These are phyloP conservation scores for Bovichtus variegatus DNA, from an alignment of 2,797 vertebrate species.

Conservation along the genomic window DNA sequence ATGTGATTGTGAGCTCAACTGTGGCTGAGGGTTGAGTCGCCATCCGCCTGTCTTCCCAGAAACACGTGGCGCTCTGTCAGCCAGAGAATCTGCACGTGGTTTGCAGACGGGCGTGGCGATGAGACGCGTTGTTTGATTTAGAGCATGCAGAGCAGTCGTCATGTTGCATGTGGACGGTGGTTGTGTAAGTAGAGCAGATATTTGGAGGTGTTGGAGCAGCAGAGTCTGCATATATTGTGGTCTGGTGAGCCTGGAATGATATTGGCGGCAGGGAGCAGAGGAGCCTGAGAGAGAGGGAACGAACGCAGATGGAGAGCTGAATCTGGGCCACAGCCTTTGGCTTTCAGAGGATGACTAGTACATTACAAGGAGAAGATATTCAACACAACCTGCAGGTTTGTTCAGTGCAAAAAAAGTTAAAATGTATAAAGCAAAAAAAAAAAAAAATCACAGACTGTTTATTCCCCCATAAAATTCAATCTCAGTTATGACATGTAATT, in stretches of 20 bases:
- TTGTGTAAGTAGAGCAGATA: conserved; percentile 29
- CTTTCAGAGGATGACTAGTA: conserved; percentile 9
- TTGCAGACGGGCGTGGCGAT: conserved; percentile 41
- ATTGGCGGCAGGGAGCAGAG: conserved; percentile 10
- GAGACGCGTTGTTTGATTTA: conserved; percentile 22
- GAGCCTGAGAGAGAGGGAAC: conserved; percentile 40
- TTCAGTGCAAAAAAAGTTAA: not conserved
- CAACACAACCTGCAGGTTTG: conserved; percentile 17
- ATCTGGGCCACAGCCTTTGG: conserved; percentile 44
- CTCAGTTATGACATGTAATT: conserved; percentile 27
- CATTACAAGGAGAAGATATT: conserved; percentile 13
- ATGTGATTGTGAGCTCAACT: conserved; percentile 36
- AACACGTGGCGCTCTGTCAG: conserved; percentile 21
- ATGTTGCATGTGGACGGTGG: not conserved
- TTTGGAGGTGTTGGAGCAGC: conserved; percentile 19
- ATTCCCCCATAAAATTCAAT: conserved; percentile 30
- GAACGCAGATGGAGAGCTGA: conserved; percentile 51
- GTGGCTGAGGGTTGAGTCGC: conserved; percentile 1
- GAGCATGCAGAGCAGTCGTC: conserved; percentile 36
- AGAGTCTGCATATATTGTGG: conserved; percentile 27
- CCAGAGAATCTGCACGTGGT: not conserved
- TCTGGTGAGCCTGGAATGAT: conserved; percentile 42
- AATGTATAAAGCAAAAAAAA: not conserved
- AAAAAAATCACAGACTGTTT: conserved; percentile 9
- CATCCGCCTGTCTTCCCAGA: conserved; percentile 12